Evolutionary conservation across 2,113 vertebrate species (phyloP), one percentile per base, ranked within the genome.

Genomic region (Gallinago jamesoni): DNA sequence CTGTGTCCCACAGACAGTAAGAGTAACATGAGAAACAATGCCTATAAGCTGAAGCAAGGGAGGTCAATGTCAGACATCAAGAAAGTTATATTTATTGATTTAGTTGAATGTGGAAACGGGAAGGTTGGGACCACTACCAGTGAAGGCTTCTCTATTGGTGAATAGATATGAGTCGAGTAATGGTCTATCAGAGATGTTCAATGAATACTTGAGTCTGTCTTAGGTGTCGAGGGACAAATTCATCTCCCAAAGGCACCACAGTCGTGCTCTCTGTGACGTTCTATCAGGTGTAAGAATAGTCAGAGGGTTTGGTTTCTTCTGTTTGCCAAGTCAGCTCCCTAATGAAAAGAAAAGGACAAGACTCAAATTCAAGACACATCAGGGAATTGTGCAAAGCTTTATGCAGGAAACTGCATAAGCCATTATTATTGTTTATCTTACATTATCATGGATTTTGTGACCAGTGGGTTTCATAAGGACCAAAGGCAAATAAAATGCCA

Each of bases 391-490:
- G 63, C 67, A 81, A 39, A 57, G 73, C 50, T 81, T 67, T 91
- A 31, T 30, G 53, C 30, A 52, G 12, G 41, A 7, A 55, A 63
- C 14, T 28, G 6, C 14, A 37, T 14, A 30, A 87, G 17, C 9
- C 9, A 7, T 53, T 67, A 84, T 92, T 92, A 8, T 85, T 86
- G 59, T 66, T 43, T 94, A 82, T 84, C 68, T 84, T 77, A 82
- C 50, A 43, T 94, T 95, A 69, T 35, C 47, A 88, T 2, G 3
- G 20, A 6, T 89, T 60, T 75, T 9, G 3, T 69, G 94, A 95
- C 72, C 39, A 63, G 12, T 28, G 75, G 70, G 73, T 92, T 97
- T 96, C 73, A 68, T 78, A 89, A 95, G 87, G 70, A 91, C 87
- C 89, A 84, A 89, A 93, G 48, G n/a, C 60, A 96, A 96, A 93